Evolutionary conservation across 2,113 vertebrate genomes (phyloP), one percentile per base, ranked within the genome.

Genomic region (Cochlearius cochlearius): DNA sequence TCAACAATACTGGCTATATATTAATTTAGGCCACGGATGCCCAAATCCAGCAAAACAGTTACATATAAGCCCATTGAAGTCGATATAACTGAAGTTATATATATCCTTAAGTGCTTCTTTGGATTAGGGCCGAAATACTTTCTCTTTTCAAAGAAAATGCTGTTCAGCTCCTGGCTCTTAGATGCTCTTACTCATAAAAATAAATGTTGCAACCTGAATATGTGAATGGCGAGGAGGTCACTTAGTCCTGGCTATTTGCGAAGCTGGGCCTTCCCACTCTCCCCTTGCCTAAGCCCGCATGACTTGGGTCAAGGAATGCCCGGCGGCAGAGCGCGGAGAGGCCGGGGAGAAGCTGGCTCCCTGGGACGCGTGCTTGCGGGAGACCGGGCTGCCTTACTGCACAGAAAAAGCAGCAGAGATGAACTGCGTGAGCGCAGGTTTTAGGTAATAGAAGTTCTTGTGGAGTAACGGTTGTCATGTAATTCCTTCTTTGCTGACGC

Each of bases 281-380:
- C 19, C 19, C 8, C 21, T 86, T 82, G 27, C 17, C 5, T 38
- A 15, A 73, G 41, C 12, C 6, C 0, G 0, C 9, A 2, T 25
- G 50, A 36, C 10, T 74, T 67, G 15, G 26, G 14, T 52, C 10
- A 71, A 14, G 39, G 47, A 53, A 55, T 18, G 18, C 5, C 4
- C 1, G 11, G 11, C 7, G 71, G 13, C 8, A 34, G 6, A 41
- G 47, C 56, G 15, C 39, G 22, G 34, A 45, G 39, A 52, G 18
- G 20, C 21, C 49, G 64, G 15, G 34, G 16, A 75, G 30, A 47
- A 45, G 34, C 1, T 25, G 43, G 15, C 15, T 77, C 11, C 2
- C 0, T 21, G 12, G 26, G 26, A 16, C 9, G 34, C 9, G 5
- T 68, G 19, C 49, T 71, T 19, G 12, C 56, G 64, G 39, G 10